Evolutionary conservation across 92 coral and sea anemone species (phyloP).

Genomic region (Phenganax marumi): DNA sequence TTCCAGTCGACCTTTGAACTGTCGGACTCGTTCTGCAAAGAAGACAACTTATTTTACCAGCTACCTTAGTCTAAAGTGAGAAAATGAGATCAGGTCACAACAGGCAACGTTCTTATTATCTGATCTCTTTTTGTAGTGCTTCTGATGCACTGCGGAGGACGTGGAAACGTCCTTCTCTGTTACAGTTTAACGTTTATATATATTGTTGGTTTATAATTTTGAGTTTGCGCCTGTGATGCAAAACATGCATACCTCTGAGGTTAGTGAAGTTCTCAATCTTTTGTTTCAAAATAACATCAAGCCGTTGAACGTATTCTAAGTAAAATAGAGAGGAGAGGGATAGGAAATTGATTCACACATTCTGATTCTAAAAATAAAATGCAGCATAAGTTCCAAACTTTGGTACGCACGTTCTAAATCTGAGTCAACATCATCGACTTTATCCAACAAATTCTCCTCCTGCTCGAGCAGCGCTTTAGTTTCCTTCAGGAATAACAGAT

Average conservation of each 20-base stretch:
- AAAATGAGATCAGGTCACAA: too few relatives aligned
- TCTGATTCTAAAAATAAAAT: background rate
- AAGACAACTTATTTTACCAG: background rate
- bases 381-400: background rate
- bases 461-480: slow-evolving; percentile 72
- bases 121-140: too few relatives aligned
- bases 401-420: slow-evolving; percentile 78
- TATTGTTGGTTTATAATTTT: background rate
- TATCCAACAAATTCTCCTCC: slow-evolving; percentile 75
- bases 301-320: slow-evolving; percentile 80
- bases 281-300: slow-evolving; percentile 88
- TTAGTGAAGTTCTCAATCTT: slow-evolving; percentile 88
- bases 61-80: too few relatives aligned
- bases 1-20: slow-evolving; percentile 79
- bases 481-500: slow-evolving; percentile 56
- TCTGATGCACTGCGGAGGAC: background rate
- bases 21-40: slow-evolving; percentile 75
- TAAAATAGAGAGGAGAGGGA: background rate
- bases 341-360: background rate
- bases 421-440: slow-evolving; percentile 97
- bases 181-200: background rate
- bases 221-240: background rate
- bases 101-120: too few relatives aligned
- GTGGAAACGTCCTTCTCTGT: too few relatives aligned
- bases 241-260: slow-evolving; percentile 72